A percentile compares a stretch with the other conserved stretches of the same genome.
Evolutionary conservation across 1,140 invertebrate genomes (phyloP).

Genomic region (Drosophila malerkotliana): DNA sequence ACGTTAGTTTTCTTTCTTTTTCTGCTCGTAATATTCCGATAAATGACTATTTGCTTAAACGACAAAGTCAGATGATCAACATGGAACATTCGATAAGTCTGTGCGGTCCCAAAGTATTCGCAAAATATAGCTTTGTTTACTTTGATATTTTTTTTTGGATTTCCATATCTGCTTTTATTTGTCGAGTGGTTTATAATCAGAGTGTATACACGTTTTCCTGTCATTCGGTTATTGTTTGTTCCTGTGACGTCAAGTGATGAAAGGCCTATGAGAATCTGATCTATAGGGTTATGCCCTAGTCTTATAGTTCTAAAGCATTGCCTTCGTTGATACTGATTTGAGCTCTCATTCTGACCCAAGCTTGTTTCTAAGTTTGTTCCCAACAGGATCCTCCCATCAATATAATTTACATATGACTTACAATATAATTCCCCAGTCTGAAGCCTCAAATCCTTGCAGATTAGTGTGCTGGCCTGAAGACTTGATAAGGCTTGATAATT

Average conservation of each 20-base stretch:
- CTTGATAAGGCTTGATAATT: too few relatives aligned
- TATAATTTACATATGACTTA: background rate
- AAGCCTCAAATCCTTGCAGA: background rate
- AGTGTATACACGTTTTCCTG: constrained; percentile 36
- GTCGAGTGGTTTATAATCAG: constrained; percentile 52
- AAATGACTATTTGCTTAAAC: constrained; percentile 6
- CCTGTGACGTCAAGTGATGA: constrained; percentile 13
- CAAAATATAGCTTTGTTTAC: constrained; percentile 8
- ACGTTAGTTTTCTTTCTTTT: too few relatives aligned
- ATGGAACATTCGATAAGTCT: constrained; percentile 3
- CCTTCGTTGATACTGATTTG: background rate
- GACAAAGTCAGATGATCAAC: background rate
- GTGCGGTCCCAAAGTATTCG: background rate
- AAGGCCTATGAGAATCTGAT: background rate
- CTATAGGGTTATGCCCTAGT: too few relatives aligned
- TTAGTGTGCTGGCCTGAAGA: too few relatives aligned
- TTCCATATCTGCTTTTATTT: constrained; percentile 24
- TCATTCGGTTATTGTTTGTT: constrained; percentile 35
- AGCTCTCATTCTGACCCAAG: background rate
- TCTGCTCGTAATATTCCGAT: too few relatives aligned
- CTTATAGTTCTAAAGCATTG: too few relatives aligned
- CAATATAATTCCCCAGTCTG: background rate
- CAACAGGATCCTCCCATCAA: too few relatives aligned
- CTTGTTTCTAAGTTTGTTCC: too few relatives aligned
- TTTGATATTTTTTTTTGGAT: constrained; percentile 19